Percentiles rank a stretch among this genome's conserved stretches.
Evolutionary conservation across 2,113 vertebrate genomes (phyloP).

Genomic region (Enhydra lutris): DNA sequence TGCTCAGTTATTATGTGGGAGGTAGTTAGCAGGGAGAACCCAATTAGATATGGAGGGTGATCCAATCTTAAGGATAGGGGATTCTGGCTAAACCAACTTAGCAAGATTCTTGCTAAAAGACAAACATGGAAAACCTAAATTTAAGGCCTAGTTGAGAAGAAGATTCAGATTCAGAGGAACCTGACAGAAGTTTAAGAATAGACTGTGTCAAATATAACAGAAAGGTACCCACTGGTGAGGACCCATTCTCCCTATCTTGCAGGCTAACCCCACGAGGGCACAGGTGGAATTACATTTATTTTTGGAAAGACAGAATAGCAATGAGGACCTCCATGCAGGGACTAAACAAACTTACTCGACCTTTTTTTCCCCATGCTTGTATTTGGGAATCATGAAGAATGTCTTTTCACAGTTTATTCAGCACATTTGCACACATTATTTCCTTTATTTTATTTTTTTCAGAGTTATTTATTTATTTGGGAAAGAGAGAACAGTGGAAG

Average conservation of each 20-base stretch:
- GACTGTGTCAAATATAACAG: not conserved
- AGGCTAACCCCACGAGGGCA: not conserved
- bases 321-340: not conserved
- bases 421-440: not conserved
- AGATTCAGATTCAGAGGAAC: not conserved
- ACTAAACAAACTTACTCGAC: not conserved
- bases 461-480: not conserved
- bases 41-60: not conserved
- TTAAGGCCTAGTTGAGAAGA: not conserved
- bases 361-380: not conserved
- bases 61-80: not conserved
- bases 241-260: not conserved
- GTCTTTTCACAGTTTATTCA: not conserved
- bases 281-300: not conserved
- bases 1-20: not conserved
- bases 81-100: not conserved
- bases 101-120: not conserved
- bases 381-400: not conserved
- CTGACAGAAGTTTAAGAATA: not conserved
- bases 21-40: no score
- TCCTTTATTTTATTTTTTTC: not conserved
- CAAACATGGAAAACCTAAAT: no score
- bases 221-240: not conserved
- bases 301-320: not conserved
- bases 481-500: not conserved